Evolutionary conservation across 2,113 vertebrate genomes (phyloP), one percentile per base, ranked within the genome.

Genomic region (Etheostoma spectabile): DNA sequence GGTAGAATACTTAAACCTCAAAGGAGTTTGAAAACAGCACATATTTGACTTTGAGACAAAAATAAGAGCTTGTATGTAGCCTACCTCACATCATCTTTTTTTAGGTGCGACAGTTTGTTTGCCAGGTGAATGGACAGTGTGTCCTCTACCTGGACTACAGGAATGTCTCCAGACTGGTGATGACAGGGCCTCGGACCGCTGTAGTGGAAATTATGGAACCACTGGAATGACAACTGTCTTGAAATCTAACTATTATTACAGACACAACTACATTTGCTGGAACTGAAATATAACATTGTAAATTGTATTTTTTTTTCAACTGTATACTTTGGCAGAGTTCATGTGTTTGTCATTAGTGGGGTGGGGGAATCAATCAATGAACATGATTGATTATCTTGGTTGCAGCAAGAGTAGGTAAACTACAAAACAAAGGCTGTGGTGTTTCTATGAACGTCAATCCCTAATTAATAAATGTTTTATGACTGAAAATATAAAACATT

Each of bases 161-260:
- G 75, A 94, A 95, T 15, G 95, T 97, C 81, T 94, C 93, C 85
- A 96, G 91, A 82, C 91, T 97, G 73, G 96, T 97, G 86, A 95
- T 97, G 96, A 97, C 95, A 1, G 96, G 96, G 66, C 96, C 96
- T n/a, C 93, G 95, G 14, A 95, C 93, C 3, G 92, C 96, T 0
- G 94, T 96, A 64, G 86, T 97, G 82, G 97, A 97, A 83, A 91
- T 97, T 24, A 94, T 98, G 96, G 96, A 97, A 86, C 94, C 94
- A 51, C 52, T 94, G 13, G 95, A 96, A 67, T 96, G 77, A 92
- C n/a, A 67, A 12, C 11, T 62, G 27, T 51, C 18, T 57, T 64
- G 15, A 27, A 24, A 18, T 30, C 21, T 22, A 33, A 4, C 2
- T 52, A 16, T 63, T 57, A n/a, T 42, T 70, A 67, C 46, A 0